Conservation (phyloP, 2,797 vertebrate genomes). For the Tokudaia muenninki region DNA sequence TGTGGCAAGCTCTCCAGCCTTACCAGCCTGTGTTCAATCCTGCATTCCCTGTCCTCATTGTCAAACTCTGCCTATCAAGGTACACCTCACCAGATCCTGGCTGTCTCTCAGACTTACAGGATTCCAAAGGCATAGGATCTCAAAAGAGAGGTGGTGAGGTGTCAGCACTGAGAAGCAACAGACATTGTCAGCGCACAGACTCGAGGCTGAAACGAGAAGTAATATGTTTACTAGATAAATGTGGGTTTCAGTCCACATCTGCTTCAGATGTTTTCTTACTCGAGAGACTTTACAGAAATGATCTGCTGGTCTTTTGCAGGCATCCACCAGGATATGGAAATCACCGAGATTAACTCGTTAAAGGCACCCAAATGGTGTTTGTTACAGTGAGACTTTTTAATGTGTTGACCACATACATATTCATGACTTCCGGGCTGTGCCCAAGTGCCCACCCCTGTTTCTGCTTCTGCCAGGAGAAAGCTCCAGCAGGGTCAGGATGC, state of each 20-base stretch:
- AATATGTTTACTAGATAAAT: neutral
- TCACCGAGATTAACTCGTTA: slow-evolving; percentile 73
- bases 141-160: neutral
- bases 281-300: slow-evolving; percentile 14
- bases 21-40: neutral
- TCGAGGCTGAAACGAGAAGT: neutral
- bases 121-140: neutral
- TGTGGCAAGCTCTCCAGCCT: neutral
- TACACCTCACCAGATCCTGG: neutral
- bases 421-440: slow-evolving; percentile 44
- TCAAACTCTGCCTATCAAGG: neutral
- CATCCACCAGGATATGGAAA: slow-evolving; percentile 56
- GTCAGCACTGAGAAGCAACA: neutral
- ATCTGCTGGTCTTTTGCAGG: neutral
- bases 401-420: slow-evolving; percentile 72
- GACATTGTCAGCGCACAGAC: fast-evolving
- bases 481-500: neutral
- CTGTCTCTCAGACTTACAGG: neutral
- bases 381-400: slow-evolving; percentile 64
- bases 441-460: neutral
- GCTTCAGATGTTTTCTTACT: slow-evolving; percentile 26
- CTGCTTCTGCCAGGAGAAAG: slow-evolving; percentile 1
- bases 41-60: neutral
- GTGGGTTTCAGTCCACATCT: slow-evolving; percentile 18
- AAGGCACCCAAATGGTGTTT: slow-evolving; percentile 69